A percentile compares a stretch with the other conserved stretches of the same genome.
These are phyloP conservation scores for Gavia stellata DNA, from an alignment of 2,113 vertebrate species.

Conservation along the genomic window DNA sequence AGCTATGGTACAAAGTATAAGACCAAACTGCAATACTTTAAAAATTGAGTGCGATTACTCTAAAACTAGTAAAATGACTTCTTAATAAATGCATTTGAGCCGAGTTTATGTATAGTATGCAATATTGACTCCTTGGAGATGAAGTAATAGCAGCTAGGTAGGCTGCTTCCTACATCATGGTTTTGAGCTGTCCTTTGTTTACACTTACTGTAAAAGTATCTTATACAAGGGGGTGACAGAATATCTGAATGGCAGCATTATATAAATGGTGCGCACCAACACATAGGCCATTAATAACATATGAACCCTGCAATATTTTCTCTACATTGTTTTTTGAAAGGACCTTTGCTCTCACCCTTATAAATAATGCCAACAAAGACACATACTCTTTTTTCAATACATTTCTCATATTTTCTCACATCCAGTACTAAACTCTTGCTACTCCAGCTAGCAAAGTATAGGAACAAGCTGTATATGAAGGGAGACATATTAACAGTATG, in stretches of 20 bases:
- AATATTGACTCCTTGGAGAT: neutral
- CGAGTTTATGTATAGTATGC: neutral
- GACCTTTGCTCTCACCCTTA: constrained; percentile 4
- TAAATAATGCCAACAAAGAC: neutral
- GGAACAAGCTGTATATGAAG: neutral
- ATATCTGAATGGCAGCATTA: neutral
- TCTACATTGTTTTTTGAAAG: constrained; percentile 14
- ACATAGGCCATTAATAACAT: constrained; percentile 3
- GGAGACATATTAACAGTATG: neutral
- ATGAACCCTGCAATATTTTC: constrained; percentile 16
- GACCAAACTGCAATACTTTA: neutral
- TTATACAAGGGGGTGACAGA: neutral
- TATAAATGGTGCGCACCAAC: neutral
- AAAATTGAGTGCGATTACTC: neutral
- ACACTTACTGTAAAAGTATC: neutral
- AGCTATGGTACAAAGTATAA: neutral
- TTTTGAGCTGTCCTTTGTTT: neutral
- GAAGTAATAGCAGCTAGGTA: neutral
- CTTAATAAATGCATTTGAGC: neutral
- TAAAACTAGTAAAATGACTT: neutral
- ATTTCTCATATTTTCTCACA: neutral
- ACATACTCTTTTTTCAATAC: neutral
- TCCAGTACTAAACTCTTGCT: neutral
- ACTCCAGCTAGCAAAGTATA: neutral
- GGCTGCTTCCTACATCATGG: neutral